Percentiles rank a stretch among this genome's conserved stretches.
Evolutionary conservation across 2,797 vertebrate species (phyloP).

Genomic region (Oophaga sylvatica): DNA sequence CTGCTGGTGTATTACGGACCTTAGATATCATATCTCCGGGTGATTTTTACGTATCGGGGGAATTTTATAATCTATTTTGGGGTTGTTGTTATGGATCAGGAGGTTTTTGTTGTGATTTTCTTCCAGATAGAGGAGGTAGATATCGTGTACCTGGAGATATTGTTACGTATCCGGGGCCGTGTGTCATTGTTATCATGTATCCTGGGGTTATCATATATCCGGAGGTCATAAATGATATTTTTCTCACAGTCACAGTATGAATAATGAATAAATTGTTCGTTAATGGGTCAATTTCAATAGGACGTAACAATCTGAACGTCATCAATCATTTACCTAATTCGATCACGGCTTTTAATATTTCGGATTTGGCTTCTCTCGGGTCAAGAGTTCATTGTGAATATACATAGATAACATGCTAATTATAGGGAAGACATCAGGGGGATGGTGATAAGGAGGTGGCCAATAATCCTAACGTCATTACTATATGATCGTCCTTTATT

Average conservation of each 20-base stretch:
- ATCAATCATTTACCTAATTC: neutral
- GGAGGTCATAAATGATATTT: neutral
- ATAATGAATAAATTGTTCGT: neutral
- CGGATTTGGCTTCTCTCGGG: neutral
- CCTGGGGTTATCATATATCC: neutral
- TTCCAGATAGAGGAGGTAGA: no score
- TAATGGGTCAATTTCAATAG: neutral
- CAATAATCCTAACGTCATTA: constrained; percentile 52
- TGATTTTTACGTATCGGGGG: neutral
- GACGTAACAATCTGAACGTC: neutral
- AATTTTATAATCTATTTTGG: neutral
- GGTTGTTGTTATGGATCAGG: neutral
- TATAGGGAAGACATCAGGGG: neutral
- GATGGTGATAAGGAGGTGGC: neutral
- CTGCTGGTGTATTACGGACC: neutral
- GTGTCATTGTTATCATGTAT: neutral
- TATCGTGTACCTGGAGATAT: neutral
- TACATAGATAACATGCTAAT: neutral
- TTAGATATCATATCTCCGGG: no score
- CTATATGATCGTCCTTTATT: constrained; percentile 21
- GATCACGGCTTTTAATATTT: neutral
- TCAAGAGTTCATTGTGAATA: constrained; percentile 26
- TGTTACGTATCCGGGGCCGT: no score
- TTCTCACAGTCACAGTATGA: neutral
- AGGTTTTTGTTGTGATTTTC: neutral